Percentiles rank a stretch among this genome's conserved stretches.
These are phyloP conservation scores for Branchinecta lynchi DNA, from an alignment of 1,140 invertebrate species.

Conservation along the genomic window DNA sequence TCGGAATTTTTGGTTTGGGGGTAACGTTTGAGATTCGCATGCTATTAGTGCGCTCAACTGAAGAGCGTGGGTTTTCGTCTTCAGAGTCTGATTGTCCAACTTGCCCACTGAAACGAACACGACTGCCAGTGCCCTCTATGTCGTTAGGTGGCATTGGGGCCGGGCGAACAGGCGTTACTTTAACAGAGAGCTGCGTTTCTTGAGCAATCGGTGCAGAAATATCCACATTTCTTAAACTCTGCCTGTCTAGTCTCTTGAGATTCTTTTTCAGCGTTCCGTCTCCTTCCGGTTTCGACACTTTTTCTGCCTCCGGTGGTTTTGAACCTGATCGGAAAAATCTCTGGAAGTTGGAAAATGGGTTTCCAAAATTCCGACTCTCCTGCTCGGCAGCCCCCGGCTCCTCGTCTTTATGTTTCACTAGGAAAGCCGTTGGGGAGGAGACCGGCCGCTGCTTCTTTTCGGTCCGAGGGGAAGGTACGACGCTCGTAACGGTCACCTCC, in stretches of 20 bases:
- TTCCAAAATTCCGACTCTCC: slow-evolving; percentile 15
- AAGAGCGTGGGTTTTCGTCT: slow-evolving; percentile 21
- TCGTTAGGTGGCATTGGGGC: slow-evolving; percentile 24
- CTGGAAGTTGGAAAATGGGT: slow-evolving; percentile 19
- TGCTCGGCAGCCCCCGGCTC: neutral
- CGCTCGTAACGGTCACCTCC: slow-evolving; percentile 13
- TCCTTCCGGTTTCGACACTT: slow-evolving; percentile 36
- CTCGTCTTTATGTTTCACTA: neutral
- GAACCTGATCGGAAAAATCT: slow-evolving; percentile 9
- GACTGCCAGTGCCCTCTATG: slow-evolving; percentile 10
- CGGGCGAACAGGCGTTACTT: slow-evolving; percentile 37
- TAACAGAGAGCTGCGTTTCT: slow-evolving; percentile 41
- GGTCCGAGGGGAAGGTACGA: slow-evolving; percentile 32
- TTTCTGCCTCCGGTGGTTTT: slow-evolving; percentile 12
- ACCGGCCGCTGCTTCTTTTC: slow-evolving; percentile 34
- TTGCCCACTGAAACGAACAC: slow-evolving; percentile 13
- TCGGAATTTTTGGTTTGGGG: slow-evolving; percentile 37
- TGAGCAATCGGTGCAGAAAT: slow-evolving; percentile 65
- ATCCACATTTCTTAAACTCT: slow-evolving; percentile 50
- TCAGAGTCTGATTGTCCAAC: slow-evolving; percentile 10
- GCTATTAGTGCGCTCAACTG: slow-evolving; percentile 54
- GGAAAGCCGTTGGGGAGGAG: slow-evolving; percentile 15
- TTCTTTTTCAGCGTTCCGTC: slow-evolving; percentile 40
- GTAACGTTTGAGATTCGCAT: slow-evolving; percentile 46
- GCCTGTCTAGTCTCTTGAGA: slow-evolving; percentile 46